phyloP scores from a whole-genome alignment of 1,140 invertebrate genomes.

The Orchesella cincta region DNA sequence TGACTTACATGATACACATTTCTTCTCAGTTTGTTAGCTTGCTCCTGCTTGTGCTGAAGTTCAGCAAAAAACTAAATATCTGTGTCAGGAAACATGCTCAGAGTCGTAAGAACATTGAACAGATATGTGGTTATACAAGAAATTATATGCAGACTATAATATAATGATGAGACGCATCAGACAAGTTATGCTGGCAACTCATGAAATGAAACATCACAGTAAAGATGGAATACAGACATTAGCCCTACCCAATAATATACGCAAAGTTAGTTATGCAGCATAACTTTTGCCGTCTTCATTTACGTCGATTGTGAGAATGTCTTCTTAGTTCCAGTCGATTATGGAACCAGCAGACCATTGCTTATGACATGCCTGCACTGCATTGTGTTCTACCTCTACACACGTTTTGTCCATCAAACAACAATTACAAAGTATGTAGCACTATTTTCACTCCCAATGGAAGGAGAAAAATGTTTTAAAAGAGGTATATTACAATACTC shows the following conservation, averaged over 20 bases:
- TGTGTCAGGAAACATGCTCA: not conserved
- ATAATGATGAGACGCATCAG: too few relatives aligned
- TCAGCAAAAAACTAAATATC: not conserved
- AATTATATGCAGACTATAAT: too few relatives aligned
- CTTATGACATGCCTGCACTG: not conserved
- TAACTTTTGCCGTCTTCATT: not conserved
- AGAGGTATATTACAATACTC: not conserved
- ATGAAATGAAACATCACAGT: too few relatives aligned
- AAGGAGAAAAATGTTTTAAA: not conserved
- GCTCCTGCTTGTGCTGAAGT: not conserved
- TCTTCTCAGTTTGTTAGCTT: not conserved
- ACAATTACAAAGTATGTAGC: not conserved
- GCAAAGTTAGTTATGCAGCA: too few relatives aligned
- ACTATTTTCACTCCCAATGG: not conserved
- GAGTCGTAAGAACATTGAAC: not conserved
- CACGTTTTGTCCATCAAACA: not conserved
- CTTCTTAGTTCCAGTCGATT: slow-evolving; percentile 4
- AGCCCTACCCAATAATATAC: too few relatives aligned
- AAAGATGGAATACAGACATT: too few relatives aligned
- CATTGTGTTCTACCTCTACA: too few relatives aligned
- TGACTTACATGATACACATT: not conserved
- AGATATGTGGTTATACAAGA: not conserved
- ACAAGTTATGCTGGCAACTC: too few relatives aligned
- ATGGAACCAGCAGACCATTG: not conserved
- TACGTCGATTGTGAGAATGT: not conserved